Base-by-base conservation (phyloP, 2,113 vertebrate species). In the Prionailurus bengalensis region DNA sequence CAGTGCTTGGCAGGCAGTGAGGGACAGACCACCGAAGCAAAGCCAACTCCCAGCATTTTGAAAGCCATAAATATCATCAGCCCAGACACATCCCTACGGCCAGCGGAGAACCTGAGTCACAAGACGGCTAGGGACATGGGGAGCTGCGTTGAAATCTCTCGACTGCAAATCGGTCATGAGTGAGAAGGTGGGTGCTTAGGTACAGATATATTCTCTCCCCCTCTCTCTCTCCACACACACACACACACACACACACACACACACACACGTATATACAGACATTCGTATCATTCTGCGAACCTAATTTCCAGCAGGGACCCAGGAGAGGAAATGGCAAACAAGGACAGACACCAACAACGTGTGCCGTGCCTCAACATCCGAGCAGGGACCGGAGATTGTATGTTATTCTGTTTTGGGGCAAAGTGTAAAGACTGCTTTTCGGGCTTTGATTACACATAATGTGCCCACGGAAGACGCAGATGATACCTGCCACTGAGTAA, bases 1-100 rank as follows among this genome's bases (percentile, higher is more conserved):
- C 21, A 14, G 1, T 0, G 1, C 25, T 25, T 0, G 21, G 48
- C 4, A 0, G 45, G 19, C 10, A 19, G 29, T 7, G n/a, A 21
- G 4, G 25, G 5, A 4, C 1, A 7, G 48, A 58, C 23, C 23
- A 1, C 7, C 2, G 53, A 51, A 31, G 33, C 36, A 3, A 19
- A 36, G 74, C 42, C 1, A 4, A 3, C 5, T 7, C 1, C 0
- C 42, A 17, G 76, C 45, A 2, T 5, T 16, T 14, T 25, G 29
- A 11, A 13, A 68, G 21, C 66, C 23, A 0, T 2, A 1, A 10
- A 8, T 3, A 25, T 16, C 78, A n/a, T 9, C 31, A 4, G 8
- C 7, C 25, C 53, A 0, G 58, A 13, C 29, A 48, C 19, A 0
- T 48, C 39, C 48, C 36, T 12, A 3, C 10, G 25, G 61, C 61